Base-by-base conservation (phyloP, 2,888 invertebrate genomes). In the Bellardia bayeri region DNA sequence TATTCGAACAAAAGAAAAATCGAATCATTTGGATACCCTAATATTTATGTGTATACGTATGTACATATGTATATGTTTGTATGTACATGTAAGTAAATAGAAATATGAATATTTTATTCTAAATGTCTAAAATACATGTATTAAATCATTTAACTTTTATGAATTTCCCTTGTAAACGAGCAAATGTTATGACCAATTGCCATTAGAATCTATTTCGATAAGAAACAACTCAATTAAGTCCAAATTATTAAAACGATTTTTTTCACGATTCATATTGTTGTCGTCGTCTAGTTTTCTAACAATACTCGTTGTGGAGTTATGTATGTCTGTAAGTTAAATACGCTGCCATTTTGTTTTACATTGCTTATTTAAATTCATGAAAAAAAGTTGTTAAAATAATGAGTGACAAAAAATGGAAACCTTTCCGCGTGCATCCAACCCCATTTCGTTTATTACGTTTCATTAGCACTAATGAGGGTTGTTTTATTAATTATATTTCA, bases 101-200 rank as follows among this genome's bases (percentile, higher is more conserved):
- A 68, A 76, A 37, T 23, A 58, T 13, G 11, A 63, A 51, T 30
- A 40, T 56, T 30, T 42, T 16, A 49, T 66, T 74, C 23, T 66
- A 63, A 78, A 74, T 66, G 45, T 30, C 64, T 11, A 16, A 72
- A 76, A 61, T 80, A 74, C 74, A 75, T 80, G 80, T 75, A 63
- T 80, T 23, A 71, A 63, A 56, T 71, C 76, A 76, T 76, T 83
- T 85, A 75, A 56, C 37, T 30, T 13, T 9, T 14, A 37, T 63
- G 11, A 78, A 88, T 85, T 89, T 90, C 89, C 90, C 72, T 81
- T 89, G 88, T 86, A 87, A 89, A 89, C 87, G 89, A 71, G 87
- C 80, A 63, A 85, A 89, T 89, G 56, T 89, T 89, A 83, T 89
- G 90, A 88, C 88, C 89, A 88, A 56, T 81, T 33, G 86, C 79